Evolutionary conservation across 2,797 vertebrate species (phyloP).

Genomic region (Anolis apletophallus): DNA sequence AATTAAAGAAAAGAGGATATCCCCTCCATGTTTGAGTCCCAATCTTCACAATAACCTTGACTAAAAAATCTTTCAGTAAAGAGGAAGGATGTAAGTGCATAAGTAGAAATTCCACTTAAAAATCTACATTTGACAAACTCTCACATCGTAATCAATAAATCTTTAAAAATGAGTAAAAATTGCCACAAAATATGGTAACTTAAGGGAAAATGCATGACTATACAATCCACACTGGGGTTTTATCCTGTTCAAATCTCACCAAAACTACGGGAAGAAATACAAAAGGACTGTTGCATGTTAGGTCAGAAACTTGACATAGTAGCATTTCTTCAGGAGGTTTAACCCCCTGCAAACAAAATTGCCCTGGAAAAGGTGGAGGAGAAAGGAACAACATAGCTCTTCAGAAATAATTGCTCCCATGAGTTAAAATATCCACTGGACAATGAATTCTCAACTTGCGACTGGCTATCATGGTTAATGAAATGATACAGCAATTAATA

Average conservation of each 20-base stretch:
- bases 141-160: background rate
- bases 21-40: background rate
- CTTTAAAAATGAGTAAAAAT: background rate
- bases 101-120: background rate
- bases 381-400: background rate
- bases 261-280: background rate
- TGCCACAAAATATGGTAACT: background rate
- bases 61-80: background rate
- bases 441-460: background rate
- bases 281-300: background rate
- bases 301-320: background rate
- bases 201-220: background rate
- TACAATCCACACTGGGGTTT: background rate
- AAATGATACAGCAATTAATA: conserved; percentile 26
- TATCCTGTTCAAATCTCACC: background rate
- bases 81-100: background rate
- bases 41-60: background rate
- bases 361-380: too few relatives aligned
- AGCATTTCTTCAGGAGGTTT: background rate
- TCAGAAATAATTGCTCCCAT: background rate
- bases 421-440: background rate
- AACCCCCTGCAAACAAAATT: background rate
- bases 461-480: conserved; percentile 3
- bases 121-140: too few relatives aligned
- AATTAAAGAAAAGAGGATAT: background rate